phyloP scores from a whole-genome alignment of 2,113 vertebrate genomes.

The Nanorana parkeri region DNA sequence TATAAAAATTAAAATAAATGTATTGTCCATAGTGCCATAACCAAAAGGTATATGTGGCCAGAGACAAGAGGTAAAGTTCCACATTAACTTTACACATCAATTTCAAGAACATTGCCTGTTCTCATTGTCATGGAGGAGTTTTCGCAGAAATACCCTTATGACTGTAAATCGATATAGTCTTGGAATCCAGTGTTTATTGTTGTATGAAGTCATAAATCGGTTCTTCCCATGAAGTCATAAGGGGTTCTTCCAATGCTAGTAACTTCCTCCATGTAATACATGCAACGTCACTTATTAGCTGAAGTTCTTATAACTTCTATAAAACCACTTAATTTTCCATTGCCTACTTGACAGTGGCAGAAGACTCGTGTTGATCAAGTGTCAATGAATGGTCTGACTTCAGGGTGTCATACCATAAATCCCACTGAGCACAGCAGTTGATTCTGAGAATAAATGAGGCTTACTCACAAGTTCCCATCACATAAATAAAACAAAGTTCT shows the following conservation, averaged over 20 bases:
- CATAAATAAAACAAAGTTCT: neutral
- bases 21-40: neutral
- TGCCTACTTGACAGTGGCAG: neutral
- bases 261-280: neutral
- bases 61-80: slow-evolving; percentile 14
- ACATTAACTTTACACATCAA: neutral
- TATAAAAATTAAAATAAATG: neutral
- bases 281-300: neutral
- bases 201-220: neutral
- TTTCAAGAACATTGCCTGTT: neutral
- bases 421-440: neutral
- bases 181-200: neutral
- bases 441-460: slow-evolving; percentile 23
- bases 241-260: neutral
- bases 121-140: neutral
- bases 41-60: neutral
- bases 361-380: neutral
- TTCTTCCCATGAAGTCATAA: neutral
- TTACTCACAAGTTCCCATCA: slow-evolving; percentile 32
- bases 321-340: neutral
- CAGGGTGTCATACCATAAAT: slow-evolving; percentile 48
- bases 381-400: too few species aligned
- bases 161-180: too few species aligned
- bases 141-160: neutral
- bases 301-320: neutral